A percentile compares a stretch with the other conserved stretches of the same genome.
phyloP scores from a whole-genome alignment of 2,113 vertebrate species.

The Pseudorectes ferrugineus region DNA sequence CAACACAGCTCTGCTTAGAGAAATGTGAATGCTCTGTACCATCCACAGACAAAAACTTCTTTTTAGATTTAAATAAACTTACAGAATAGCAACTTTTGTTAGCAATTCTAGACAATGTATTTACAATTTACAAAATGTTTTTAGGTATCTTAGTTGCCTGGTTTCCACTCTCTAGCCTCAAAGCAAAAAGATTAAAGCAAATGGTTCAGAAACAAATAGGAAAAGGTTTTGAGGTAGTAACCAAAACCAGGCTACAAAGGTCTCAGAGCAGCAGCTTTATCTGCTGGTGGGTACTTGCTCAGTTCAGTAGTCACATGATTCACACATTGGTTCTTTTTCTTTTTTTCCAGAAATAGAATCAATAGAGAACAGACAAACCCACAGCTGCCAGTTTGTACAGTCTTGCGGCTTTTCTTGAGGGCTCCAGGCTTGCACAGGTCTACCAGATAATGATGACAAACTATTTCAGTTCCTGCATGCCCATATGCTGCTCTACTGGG shows the following conservation, averaged over 20 bases:
- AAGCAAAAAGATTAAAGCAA: constrained; percentile 14
- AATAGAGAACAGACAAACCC: constrained; percentile 83
- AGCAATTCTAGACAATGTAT: neutral
- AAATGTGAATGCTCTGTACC: neutral
- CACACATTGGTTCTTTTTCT: constrained; percentile 54
- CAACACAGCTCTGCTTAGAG: neutral
- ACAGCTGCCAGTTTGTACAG: constrained; percentile 77
- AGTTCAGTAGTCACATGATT: constrained; percentile 70
- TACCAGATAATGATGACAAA: constrained; percentile 81
- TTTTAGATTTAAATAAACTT: neutral
- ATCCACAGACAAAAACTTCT: neutral
- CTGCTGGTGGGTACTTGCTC: constrained; percentile 28
- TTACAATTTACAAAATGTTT: neutral
- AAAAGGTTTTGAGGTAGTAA: neutral
- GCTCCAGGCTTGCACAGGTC: constrained; percentile 74
- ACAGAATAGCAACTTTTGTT: neutral
- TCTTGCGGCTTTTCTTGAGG: constrained; percentile 78
- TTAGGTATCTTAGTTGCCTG: neutral
- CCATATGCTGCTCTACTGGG: constrained; percentile 60
- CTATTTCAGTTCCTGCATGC: constrained; percentile 85
- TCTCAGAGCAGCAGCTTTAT: constrained; percentile 16
- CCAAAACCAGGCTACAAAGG: constrained; percentile 30
- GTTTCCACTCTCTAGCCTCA: neutral
- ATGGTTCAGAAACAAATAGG: neutral
- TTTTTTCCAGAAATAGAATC: constrained; percentile 79